Conservation (phyloP, 2,888 invertebrate genomes). For the Gymnosoma rotundatum region DNA sequence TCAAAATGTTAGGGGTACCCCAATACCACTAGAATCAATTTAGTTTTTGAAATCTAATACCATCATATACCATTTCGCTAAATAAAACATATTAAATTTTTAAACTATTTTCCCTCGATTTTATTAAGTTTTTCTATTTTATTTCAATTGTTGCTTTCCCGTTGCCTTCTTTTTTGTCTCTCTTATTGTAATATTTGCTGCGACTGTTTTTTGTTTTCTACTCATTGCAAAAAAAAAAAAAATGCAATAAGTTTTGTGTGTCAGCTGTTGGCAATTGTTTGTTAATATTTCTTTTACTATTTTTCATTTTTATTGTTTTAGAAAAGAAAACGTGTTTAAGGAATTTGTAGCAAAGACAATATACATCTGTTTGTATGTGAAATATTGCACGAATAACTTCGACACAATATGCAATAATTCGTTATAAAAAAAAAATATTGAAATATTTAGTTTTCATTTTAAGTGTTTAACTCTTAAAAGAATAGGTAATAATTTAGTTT, state of each 20-base stretch:
- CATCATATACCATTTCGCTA: too few species aligned
- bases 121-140: not conserved
- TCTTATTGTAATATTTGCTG: conserved; percentile 15
- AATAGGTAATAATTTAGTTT: too few species aligned
- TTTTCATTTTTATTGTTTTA: conserved; percentile 41
- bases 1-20: too few species aligned
- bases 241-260: conserved; percentile 67
- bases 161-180: not conserved
- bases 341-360: not conserved
- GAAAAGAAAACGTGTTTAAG: conserved; percentile 4
- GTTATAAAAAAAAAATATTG: not conserved
- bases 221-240: not conserved
- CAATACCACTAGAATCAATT: too few species aligned
- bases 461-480: not conserved
- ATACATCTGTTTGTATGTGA: not conserved
- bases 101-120: not conserved
- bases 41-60: too few species aligned
- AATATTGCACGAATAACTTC: not conserved
- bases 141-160: conserved; percentile 25
- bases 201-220: not conserved
- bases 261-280: conserved; percentile 68
- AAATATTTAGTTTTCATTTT: not conserved
- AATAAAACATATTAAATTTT: too few species aligned
- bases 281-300: conserved; percentile 41
- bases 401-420: not conserved